Conservation (phyloP, 2,888 invertebrate species). For the Cerceris ruficornis region DNA sequence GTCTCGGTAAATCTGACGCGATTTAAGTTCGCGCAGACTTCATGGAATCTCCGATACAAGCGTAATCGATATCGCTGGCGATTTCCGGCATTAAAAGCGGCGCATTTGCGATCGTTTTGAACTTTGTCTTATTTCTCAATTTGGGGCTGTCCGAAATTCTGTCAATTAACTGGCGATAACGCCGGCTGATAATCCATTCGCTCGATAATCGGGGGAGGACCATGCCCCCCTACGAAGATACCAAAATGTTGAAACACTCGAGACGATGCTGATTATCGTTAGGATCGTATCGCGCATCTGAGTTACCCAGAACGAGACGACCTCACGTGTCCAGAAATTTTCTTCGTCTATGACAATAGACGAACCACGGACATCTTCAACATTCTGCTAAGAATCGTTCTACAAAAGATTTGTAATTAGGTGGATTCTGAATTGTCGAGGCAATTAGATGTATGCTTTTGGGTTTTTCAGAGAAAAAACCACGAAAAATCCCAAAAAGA, state of each 20-base stretch:
- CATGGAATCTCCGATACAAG: not conserved
- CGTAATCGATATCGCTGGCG: not conserved
- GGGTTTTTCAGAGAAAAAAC: no score
- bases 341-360: no score
- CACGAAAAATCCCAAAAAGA: no score
- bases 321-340: not conserved
- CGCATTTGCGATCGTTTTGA: conserved; percentile 9
- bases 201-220: conserved; percentile 21
- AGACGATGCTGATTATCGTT: conserved; percentile 10
- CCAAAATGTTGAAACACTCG: conserved; percentile 1
- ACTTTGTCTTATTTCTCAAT: conserved; percentile 15
- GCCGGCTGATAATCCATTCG: conserved; percentile 25
- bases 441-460: no score
- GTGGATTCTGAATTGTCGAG: no score
- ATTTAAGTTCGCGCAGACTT: not conserved
- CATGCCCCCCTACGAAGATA: conserved; percentile 56
- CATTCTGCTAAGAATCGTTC: no score
- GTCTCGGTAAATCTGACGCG: not conserved
- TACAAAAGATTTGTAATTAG: no score
- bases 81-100: not conserved
- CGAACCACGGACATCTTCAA: no score
- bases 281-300: conserved; percentile 10
- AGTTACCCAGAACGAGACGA: conserved; percentile 7
- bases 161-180: conserved; percentile 9
- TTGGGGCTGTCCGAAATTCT: not conserved